Evolutionary conservation across 2,797 vertebrate genomes (phyloP).

Genomic region (Aldrovandia affinis): DNA sequence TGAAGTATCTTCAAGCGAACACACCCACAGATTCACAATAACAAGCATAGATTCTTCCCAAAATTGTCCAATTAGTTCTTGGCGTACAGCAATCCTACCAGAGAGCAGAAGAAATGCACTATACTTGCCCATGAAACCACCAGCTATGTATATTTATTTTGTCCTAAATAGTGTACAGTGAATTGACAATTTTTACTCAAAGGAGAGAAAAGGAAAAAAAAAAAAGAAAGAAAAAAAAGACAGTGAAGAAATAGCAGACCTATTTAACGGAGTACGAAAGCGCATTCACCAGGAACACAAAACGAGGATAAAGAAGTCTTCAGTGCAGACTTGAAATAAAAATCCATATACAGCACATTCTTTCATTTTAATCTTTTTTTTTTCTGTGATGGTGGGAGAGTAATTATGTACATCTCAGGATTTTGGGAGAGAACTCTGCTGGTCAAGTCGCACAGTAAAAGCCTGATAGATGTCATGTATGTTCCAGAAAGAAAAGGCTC

Average conservation of each 20-base stretch:
- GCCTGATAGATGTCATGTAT: conserved; percentile 1
- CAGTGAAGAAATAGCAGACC: conserved; percentile 32
- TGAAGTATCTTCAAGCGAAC: conserved; percentile 51
- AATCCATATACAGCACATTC: conserved; percentile 22
- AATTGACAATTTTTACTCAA: conserved; percentile 60
- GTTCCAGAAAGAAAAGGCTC: conserved; percentile 10
- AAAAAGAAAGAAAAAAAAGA: conserved; percentile 34
- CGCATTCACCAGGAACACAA: conserved; percentile 68
- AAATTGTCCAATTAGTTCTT: conserved; percentile 35
- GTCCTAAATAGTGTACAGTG: conserved; percentile 59
- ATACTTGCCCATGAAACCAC: conserved; percentile 45
- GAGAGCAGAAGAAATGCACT: conserved; percentile 33
- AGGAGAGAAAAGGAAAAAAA: conserved; percentile 37
- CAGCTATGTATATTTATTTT: conserved; percentile 43
- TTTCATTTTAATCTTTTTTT: conserved; percentile 13
- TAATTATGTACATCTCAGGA: conserved; percentile 22
- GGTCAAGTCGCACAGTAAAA: conserved; percentile 9
- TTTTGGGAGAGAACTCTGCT: background rate
- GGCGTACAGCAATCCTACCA: conserved; percentile 37
- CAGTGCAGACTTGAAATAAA: conserved; percentile 60
- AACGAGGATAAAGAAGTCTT: conserved; percentile 54
- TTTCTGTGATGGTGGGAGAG: conserved; percentile 5
- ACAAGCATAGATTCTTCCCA: conserved; percentile 26
- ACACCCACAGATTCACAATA: conserved; percentile 29
- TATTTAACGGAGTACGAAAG: conserved; percentile 14